These are phyloP conservation scores for Anarsia innoxiella DNA, from an alignment of 2,888 invertebrate genomes.

Conservation along the genomic window DNA sequence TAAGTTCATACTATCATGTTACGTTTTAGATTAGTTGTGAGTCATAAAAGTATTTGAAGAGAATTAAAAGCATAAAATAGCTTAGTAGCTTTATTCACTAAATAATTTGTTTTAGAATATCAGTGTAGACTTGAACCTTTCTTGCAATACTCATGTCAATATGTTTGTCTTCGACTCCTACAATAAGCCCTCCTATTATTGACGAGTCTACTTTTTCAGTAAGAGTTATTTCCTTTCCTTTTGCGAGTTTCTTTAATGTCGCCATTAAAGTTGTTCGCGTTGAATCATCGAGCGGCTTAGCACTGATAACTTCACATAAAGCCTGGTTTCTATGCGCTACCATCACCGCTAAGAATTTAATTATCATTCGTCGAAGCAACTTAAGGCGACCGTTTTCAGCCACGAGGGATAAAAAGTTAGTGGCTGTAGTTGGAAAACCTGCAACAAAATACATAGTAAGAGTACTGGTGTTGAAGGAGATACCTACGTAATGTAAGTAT, in stretches of 20 bases:
- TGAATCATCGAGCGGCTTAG: slow-evolving; percentile 40
- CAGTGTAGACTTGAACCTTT: slow-evolving; percentile 50
- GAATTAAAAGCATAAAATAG: too few relatives aligned
- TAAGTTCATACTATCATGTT: too few relatives aligned
- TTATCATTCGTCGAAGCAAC: slow-evolving; percentile 43
- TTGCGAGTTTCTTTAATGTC: slow-evolving; percentile 42
- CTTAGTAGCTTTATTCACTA: too few relatives aligned
- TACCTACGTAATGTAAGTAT: too few relatives aligned
- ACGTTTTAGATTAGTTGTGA: too few relatives aligned
- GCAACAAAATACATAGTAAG: too few relatives aligned
- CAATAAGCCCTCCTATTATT: slow-evolving; percentile 55
- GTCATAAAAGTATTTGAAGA: too few relatives aligned
- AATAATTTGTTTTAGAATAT: slow-evolving; percentile 45
- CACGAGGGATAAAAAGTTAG: slow-evolving; percentile 47
- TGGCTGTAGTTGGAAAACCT: slow-evolving; percentile 47
- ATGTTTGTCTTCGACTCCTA: slow-evolving; percentile 57
- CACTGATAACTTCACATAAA: slow-evolving; percentile 57
- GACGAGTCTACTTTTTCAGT: slow-evolving; percentile 48
- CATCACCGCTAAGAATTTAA: slow-evolving; percentile 47
- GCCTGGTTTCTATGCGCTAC: slow-evolving; percentile 57
- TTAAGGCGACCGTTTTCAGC: slow-evolving; percentile 59
- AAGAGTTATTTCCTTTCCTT: slow-evolving; percentile 45
- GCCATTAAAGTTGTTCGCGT: slow-evolving; percentile 34
- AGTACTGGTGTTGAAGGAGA: too few relatives aligned
- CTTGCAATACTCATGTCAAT: slow-evolving; percentile 54